Evolutionary conservation across 2,113 vertebrate species (phyloP), one percentile per base, ranked within the genome.

Genomic region (Oncorhynchus tshawytscha): DNA sequence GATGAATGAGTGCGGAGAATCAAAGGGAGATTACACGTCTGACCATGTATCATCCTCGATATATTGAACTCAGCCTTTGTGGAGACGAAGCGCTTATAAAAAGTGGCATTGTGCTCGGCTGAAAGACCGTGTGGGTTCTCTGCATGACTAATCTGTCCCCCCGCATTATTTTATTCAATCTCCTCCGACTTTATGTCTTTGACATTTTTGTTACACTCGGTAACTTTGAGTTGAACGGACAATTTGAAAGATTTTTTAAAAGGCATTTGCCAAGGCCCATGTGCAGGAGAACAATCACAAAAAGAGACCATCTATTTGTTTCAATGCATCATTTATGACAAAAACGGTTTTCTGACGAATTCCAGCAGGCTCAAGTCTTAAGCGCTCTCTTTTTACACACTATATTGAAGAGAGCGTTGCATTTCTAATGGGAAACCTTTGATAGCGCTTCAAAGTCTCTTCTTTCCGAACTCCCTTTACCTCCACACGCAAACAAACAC

Each of bases 101-200:
- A 97, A 96, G 96, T 96, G 96, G 96, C 95, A 99, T 99, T 99
- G 97, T 99, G 95, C 91, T 88, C 91, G 79, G 91, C 95, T 92
- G 95, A 98, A 97, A 97, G 95, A 96, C 96, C 95, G 95, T 96
- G 96, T 96, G 96, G 95, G 95, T 91, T 97, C 96, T 96, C 96
- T 97, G 96, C 97, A 96, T 99, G 97, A 98, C 98, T 99, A 98
- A 99, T 98, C 97, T 96, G 96, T 97, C 97, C 96, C 95, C 96
- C 95, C 95, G 95, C 95, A 97, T 98, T 98, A 97, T 99, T 99
- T 99, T 98, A 99, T 99, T 99, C 97, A 97, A 97, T 99, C 97
- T 98, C 96, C 95, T 95, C 96, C 95, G 96, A 97, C 96, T 98
- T 99, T 98, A 97, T 97, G 96, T 96, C 95, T 98, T 96, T 97